Evolutionary conservation across 2,113 vertebrate species (phyloP), one percentile per base, ranked within the genome.

Genomic region (Lutjanus erythropterus): DNA sequence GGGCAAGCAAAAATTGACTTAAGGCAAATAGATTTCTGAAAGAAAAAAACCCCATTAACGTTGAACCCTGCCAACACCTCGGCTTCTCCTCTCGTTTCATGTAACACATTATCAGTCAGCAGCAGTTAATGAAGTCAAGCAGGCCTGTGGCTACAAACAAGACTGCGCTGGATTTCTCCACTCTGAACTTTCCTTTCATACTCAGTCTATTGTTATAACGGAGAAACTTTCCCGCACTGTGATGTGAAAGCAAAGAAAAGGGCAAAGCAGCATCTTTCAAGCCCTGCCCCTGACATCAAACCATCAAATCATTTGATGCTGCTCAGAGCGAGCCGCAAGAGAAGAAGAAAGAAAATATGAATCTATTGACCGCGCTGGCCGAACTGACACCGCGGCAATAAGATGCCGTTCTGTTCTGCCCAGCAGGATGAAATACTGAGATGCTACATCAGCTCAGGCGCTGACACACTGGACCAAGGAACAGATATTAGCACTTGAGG

Each of bases 391-490:
- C 19, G 27, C n/a, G 73, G 55, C 76, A 72, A 21, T 68, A 76
- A 84, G 75, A 62, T 44, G 47, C 55, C 68, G 73, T 52, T 37
- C 46, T 62, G 35, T 27, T 46, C 27, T 73, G 80, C 53, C 37
- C 29, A 37, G 25, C 29, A 55, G 49, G 9, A 66, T 52, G 55
- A 53, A 67, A 73, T n/a, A 80, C 35, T 39, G 52, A 35, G 62
- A 11, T 75, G 71, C 81, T 88, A 60, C 66, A 81, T 88, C 88
- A 81, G 69, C 71, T 71, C 41, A 69, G 62, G 56, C 59, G 39
- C 59, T 52, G 66, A 71, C 44, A 80, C 61, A 56, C 44, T 37
- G 16, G 33, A 78, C 19, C 75, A 72, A 56, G 71, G 55, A 53
- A 65, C 19, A 33, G 50, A 62, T 78, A 35, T 37, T 2, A 39